Evolutionary conservation across 1,140 invertebrate genomes (phyloP), one percentile per base, ranked within the genome.

Genomic region (Plectus sambesii): DNA sequence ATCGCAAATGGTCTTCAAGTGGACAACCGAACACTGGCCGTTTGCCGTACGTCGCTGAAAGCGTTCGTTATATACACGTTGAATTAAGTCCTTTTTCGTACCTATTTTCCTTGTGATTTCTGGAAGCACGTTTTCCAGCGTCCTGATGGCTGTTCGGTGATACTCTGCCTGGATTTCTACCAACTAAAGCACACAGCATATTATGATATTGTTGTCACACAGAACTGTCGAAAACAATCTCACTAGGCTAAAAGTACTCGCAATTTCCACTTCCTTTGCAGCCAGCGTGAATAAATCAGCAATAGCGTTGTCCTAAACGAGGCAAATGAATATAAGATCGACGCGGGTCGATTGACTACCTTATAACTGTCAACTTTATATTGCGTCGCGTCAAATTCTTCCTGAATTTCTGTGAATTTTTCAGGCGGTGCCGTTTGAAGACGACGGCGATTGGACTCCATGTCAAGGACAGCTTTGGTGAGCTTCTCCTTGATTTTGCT

Each of bases 21-120:
- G 44, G 5, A 19, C 44, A 46, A 44, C 44, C 44, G 35, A 46
- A 46, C 15, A 46, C 44, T 8, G 44, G 44, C 8, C 44, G 38
- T 46, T 46, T 46, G 5, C 36, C 35, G 37, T 46, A 33, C 26
- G 36, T 22, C n/a, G n/a, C 44, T 46, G 19, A 46, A 46, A 40
- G 35, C 5, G 36, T 6, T 6, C 22, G 12, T 15, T 46, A n/a
- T 40, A 46, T 8, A 44, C 39, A 43, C n/a, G 5, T n/a, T 35
- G 8, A n/a, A 35, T 12, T 39, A 4, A 5, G 26, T 5, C 4
- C 24, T 24, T 41, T 12, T 5, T 40, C 44, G 23, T 6, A 46
- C 44, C n/a, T 23, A 46, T 20, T 46, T 46, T 5, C 5, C 35
- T 19, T 30, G 23, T 12, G 25, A 6, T 30, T 23, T 29, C 44